phyloP scores from a whole-genome alignment of 2,113 vertebrate genomes.

The Caracal caracal region DNA sequence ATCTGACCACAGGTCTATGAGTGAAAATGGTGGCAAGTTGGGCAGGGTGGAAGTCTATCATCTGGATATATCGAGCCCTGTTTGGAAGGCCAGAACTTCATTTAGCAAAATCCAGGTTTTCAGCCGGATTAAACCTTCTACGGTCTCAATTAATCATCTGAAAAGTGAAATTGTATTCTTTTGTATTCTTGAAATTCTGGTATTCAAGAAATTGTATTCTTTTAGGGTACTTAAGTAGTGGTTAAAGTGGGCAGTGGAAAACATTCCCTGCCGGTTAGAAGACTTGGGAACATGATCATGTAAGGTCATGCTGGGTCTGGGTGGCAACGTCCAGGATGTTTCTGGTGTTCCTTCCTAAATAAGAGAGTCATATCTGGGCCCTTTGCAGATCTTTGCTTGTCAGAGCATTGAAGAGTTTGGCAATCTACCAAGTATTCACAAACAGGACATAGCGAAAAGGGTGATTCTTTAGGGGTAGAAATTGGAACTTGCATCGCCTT shows the following conservation, averaged over 20 bases:
- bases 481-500: not conserved
- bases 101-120: constrained; percentile 21
- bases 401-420: not conserved
- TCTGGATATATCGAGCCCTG: not conserved
- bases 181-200: too few relatives aligned
- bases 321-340: not conserved
- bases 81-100: not conserved
- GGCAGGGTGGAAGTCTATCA: not conserved
- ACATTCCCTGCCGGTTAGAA: not conserved
- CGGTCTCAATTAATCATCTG: not conserved
- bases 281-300: not conserved
- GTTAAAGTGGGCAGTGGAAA: not conserved
- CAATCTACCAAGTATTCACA: not conserved
- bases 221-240: not conserved
- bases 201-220: not conserved
- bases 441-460: not conserved
- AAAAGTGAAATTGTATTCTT: not conserved
- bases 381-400: not conserved
- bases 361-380: not conserved
- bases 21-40: not conserved
- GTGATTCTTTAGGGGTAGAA: not conserved
- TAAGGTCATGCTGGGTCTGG: not conserved
- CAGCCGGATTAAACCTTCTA: not conserved
- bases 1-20: not conserved
- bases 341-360: not conserved